Base-by-base conservation (phyloP, 2,797 vertebrate genomes). In the Odontamblyopus rebecca region DNA sequence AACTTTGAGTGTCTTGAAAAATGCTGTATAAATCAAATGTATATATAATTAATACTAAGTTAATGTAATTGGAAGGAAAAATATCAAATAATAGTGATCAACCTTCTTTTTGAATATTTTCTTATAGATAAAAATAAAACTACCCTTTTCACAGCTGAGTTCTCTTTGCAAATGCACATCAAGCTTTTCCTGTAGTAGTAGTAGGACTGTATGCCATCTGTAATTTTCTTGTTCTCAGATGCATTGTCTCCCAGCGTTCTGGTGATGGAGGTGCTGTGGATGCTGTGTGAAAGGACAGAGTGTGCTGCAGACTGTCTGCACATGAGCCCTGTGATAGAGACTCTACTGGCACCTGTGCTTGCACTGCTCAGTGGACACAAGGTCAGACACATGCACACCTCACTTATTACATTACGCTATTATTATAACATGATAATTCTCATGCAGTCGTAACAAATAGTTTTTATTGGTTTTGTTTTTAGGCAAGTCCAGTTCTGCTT, bases 281-380 rank as follows among this genome's bases (percentile, higher is more conserved):
- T 90, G 77, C 90, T 99, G 65, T 96, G 96, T 87, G 97, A 98
- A 71, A 94, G 95, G 68, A 95, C 94, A 2, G 95, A 96, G 78
- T 95, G 94, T 77, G 94, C 96, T 18, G 81, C 74, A 6, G 94
- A 96, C 69, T 97, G 96, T 85, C 91, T 99, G 53, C 93, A 94
- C 86, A 93, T 87, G 6, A 88, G 81, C 7, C 79, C 89, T 0
- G 94, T 98, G 18, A 88, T 95, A 29, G 90, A 95, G 79, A 86
- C 93, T 0, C 93, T 99, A 11, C 92, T 99, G 86, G 85, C 90
- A 68, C 97, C 97, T 56, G 74, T 97, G 77, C 85, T 90, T 30
- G 90, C 89, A 65, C 85, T 96, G 75, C 92, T 98, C 67, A 90
- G 64, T 76, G 95, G 90, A 86, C 91, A 89, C 77, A 90, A 95